Evolutionary conservation across 2,113 vertebrate species (phyloP).

Genomic region (Xenotilapia flavipinnis): DNA sequence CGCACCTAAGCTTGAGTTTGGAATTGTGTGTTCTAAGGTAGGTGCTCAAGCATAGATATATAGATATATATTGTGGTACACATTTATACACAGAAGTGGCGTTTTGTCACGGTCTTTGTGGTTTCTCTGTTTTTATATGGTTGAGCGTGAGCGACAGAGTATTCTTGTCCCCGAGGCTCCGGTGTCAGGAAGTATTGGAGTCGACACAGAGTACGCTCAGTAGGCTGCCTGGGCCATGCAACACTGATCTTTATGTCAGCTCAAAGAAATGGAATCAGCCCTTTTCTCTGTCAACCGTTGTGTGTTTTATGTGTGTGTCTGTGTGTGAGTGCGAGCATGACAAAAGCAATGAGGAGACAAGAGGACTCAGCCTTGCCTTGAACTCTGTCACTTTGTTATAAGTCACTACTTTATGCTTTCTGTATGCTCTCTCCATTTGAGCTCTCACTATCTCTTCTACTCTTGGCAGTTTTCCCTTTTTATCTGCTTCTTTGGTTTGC

Average conservation of each 20-base stretch:
- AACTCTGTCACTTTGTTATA: conserved; percentile 59
- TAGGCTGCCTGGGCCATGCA: conserved; percentile 30
- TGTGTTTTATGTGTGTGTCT: background rate
- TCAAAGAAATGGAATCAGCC: conserved; percentile 47
- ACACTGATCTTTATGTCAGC: conserved; percentile 65
- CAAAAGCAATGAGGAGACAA: conserved; percentile 38
- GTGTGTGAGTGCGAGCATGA: background rate
- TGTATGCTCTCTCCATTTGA: conserved; percentile 7
- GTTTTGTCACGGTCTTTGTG: background rate
- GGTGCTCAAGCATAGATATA: background rate
- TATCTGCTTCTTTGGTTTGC: background rate
- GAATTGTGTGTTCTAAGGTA: background rate
- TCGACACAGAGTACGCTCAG: conserved; percentile 46
- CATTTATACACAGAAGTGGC: background rate
- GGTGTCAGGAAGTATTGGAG: conserved; percentile 46
- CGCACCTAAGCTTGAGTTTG: background rate
- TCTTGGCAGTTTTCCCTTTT: background rate
- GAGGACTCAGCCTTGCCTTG: conserved; percentile 39
- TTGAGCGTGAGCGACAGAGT: conserved; percentile 3
- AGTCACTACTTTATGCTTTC: conserved; percentile 42
- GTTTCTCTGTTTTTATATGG: background rate
- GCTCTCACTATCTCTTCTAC: background rate
- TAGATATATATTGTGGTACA: background rate
- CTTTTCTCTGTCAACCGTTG: conserved; percentile 42
- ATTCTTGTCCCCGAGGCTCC: conserved; percentile 41